Base-by-base conservation (phyloP, 2,797 vertebrate species). In the Malacoraja senta region DNA sequence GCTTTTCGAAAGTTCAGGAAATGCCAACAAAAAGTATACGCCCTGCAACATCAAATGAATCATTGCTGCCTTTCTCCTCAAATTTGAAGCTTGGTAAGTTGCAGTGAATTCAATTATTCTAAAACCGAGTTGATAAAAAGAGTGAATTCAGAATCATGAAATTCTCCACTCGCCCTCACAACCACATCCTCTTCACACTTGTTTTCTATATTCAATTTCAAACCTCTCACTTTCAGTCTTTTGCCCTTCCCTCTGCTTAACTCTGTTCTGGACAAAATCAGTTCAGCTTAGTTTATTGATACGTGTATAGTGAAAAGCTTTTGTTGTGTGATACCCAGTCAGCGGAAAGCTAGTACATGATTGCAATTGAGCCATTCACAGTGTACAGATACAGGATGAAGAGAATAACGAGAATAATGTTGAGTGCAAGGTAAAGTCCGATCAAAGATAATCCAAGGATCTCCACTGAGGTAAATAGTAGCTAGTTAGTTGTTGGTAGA, bases 21-120 rank as follows among this genome's bases (percentile, higher is more conserved):
- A 21, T 8, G 38, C 26, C 38, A 58, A 78, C 19, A 2, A 92
- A 72, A 81, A 68, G 53, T 17, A 44, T 58, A 44, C 26, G 91
- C 58, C 21, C 91, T 21, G 74, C 90, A 92, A 72, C 71, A 76
- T 15, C 71, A 74, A 76, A 29, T 76, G 29, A 38, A 71, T 53
- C 17, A 19, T 24, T 65, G 81, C 53, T 29, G 19, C 81, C 61
- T 44, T 78, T 76, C 83, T 84, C 29, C 65, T 93, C 93, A 72
- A 65, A n/a, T 74, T 72, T 72, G 71, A 92, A 58, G 38, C 29
- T 92, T 26, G 90, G 90, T 74, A 92, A 92, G 90, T 76, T 76
- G 1, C 19, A 53, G 19, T 53, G 90, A 68, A 88, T 65, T 88
- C 32, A 88, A 35, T 32, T 65, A 68, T 65, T 32, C 61, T 17